Evolutionary conservation across 2,888 invertebrate species (phyloP), one percentile per base, ranked within the genome.

Genomic region (Hylaea fasciaria): DNA sequence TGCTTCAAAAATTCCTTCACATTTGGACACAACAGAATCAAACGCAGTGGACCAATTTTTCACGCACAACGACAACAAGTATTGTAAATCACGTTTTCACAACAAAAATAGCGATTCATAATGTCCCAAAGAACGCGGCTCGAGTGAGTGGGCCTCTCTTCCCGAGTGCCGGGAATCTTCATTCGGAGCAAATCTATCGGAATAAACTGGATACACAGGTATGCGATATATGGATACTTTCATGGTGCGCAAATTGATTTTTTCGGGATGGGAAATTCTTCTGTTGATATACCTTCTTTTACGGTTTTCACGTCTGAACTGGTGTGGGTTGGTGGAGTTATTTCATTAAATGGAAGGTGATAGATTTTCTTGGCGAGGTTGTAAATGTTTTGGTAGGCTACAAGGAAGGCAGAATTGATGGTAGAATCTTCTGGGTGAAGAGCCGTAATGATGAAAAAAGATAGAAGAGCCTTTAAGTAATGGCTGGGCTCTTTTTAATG

Each of bases 111-210:
- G 40, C 40, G 40, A 22, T 56, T 57, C 49, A 62, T 57, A 62
- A 62, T 62, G 56, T 62, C 56, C 32, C 61, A 53, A 53, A 54
- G 64, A 60, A 51, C 58, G 45, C 48, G 43, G 49, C 57, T 56
- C 65, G 69, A 63, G 64, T 61, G 62, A 65, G 59, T 62, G 73
- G 63, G 69, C 52, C 65, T 61, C 61, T 39, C 0, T 32, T 40
- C 49, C 41, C 17, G 39, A 65, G 49, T 68, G 40, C 69, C 68
- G 66, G 66, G 70, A 66, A 66, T 70, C 70, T 70, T 66, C 71
- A 73, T 73, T 78, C 71, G 64, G 62, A 51, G 68, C 64, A 67
- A 76, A 76, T 77, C 71, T 70, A 68, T 68, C 57, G 70, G 70
- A 70, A 70, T 68, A 70, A 70, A 70, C 65, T 63, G 57, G 63